A percentile compares a stretch with the other conserved stretches of the same genome.
These are phyloP conservation scores for Chloebia gouldiae DNA, from an alignment of 2,113 vertebrate genomes.

Conservation along the genomic window DNA sequence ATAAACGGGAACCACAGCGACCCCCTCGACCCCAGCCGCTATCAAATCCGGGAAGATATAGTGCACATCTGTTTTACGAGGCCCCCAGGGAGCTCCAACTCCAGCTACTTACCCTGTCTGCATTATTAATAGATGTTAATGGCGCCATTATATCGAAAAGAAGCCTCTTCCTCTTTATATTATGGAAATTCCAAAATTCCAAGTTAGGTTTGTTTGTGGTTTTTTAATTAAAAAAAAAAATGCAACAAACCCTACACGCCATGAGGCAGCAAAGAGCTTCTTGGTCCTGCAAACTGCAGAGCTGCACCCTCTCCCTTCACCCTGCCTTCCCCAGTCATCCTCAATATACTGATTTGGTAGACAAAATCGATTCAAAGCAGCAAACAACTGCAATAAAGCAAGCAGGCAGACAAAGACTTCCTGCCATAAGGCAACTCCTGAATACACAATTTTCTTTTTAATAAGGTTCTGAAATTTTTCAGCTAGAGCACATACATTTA, in stretches of 20 bases:
- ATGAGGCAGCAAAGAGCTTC: conserved; percentile 17
- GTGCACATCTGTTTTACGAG: conserved; percentile 76
- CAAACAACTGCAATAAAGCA: conserved; percentile 63
- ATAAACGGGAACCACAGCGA: conserved; percentile 73
- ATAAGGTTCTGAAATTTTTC: neutral
- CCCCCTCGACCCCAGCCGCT: conserved; percentile 71
- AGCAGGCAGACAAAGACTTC: conserved; percentile 72
- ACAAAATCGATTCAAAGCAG: conserved; percentile 73
- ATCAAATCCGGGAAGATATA: conserved; percentile 76
- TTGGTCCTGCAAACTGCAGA: conserved; percentile 42
- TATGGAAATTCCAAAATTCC: conserved; percentile 69
- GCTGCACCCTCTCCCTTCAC: neutral
- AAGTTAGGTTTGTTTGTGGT: neutral
- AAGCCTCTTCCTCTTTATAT: conserved; percentile 71
- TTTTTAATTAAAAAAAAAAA: neutral
- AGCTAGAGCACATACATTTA: neutral
- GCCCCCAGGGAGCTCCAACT: conserved; percentile 68
- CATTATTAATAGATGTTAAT: conserved; percentile 90
- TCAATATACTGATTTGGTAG: conserved; percentile 53
- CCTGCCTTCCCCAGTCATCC: conserved; percentile 15
- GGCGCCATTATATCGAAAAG: conserved; percentile 78
- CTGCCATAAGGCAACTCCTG: conserved; percentile 40
- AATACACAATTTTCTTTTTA: conserved; percentile 6
- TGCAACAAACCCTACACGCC: neutral
- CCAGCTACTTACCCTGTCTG: conserved; percentile 80